Evolutionary conservation across 1,140 invertebrate species (phyloP).

Genomic region (Hylaeus volcanicus): DNA sequence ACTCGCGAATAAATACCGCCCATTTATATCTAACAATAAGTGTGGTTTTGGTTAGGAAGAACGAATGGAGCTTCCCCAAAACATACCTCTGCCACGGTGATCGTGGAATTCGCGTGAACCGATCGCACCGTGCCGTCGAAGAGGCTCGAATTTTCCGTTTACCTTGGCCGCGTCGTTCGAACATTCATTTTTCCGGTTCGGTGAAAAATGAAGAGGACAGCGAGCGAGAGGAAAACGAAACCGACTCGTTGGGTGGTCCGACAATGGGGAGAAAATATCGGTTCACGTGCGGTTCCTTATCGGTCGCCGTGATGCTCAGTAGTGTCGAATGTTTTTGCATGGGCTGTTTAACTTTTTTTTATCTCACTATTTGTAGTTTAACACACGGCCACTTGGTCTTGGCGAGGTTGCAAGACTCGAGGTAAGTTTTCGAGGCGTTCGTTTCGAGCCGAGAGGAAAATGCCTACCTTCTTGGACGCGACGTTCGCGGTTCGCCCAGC

Average conservation of each 20-base stretch:
- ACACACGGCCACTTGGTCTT: conserved; percentile 70
- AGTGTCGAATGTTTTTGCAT: conserved; percentile 74
- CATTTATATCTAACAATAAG: conserved; percentile 46
- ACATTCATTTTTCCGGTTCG: not conserved
- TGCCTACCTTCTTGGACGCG: conserved; percentile 22
- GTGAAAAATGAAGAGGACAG: not conserved
- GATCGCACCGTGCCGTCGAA: not conserved
- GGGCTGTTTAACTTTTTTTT: conserved; percentile 74
- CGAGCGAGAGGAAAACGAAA: not conserved
- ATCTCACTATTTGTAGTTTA: conserved; percentile 75
- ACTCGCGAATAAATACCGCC: conserved; percentile 37
- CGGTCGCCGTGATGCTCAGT: conserved; percentile 66
- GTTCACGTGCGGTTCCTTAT: conserved; percentile 57
- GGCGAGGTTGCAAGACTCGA: conserved; percentile 71
- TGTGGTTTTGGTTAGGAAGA: conserved; percentile 76
- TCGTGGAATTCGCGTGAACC: conserved; percentile 64
- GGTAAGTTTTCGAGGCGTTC: conserved; percentile 74
- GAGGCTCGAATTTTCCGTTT: not conserved
- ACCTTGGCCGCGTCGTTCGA: not conserved
- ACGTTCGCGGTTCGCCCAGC: conserved; percentile 10
- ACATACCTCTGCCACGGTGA: conserved; percentile 76
- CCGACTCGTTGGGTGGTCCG: too few species aligned
- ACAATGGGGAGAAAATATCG: not conserved
- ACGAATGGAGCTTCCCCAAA: conserved; percentile 77
- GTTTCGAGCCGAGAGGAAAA: conserved; percentile 29